Evolutionary conservation across 2,888 invertebrate species (phyloP), one percentile per base, ranked within the genome.

Genomic region (Neuroscelio doddi): DNA sequence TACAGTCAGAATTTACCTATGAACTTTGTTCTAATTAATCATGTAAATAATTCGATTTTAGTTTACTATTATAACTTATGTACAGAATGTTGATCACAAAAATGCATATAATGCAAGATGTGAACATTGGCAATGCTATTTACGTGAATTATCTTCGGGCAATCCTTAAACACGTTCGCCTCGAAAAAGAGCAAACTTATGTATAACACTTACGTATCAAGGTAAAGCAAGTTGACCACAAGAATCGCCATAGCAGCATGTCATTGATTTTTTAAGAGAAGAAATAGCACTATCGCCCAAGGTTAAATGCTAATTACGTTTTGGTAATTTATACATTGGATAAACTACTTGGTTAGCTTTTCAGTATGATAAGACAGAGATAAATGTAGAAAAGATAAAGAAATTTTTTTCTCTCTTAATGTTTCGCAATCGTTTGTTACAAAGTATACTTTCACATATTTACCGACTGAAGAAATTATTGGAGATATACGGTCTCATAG

Each of bases 121-220:
- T 16, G 58, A 21, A 21, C 21, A 21, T 21, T 21, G 5, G 21
- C 21, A 3, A 21, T 5, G 5, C 5, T 21, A 21, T 21, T 21
- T 55, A 44, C 32, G 38, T 29, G 42, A 47, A 55, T 49, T 27
- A 44, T 49, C 53, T 49, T 61, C 53, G 49, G 49, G 49, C 49
- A 14, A 55, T 53, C 29, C 53, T 53, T 53, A 39, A 53, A 53
- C 61, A 45, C 24, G 61, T 53, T 62, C 44, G 49, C 61, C 61
- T 62, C 61, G 53, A 49, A 62, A 53, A 53, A 44, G 50, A 62
- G 38, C 53, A 49, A 49, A 61, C 47, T 42, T n/a, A 50, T 62
- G 49, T 34, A 49, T 55, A 53, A 17, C 52, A 52, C 45, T 62
- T 30, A 14, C 44, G 55, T 52, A 62, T 49, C 61, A 62, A 62